A percentile compares a stretch with the other conserved stretches of the same genome.
phyloP scores from a whole-genome alignment of 2,797 vertebrate genomes.

The Alcedo quadribrachys region DNA sequence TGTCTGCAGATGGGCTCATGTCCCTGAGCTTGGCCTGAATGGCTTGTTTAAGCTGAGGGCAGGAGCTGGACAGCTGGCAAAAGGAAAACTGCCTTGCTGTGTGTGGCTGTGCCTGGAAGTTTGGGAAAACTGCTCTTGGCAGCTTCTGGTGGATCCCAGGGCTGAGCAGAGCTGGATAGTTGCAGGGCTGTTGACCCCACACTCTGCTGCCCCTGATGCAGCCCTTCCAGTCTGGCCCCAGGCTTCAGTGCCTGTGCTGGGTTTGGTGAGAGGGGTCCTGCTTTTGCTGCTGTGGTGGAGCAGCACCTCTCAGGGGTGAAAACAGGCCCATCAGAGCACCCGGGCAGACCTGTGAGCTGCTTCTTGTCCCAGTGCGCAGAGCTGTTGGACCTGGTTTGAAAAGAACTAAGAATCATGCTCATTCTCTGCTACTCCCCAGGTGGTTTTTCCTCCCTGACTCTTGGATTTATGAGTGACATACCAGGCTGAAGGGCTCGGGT shows the following conservation, averaged over 20 bases:
- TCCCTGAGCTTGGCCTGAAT: not conserved
- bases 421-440: not conserved
- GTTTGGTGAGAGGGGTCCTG: not conserved
- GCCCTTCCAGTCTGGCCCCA: not conserved
- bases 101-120: not conserved
- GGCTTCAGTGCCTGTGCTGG: accelerated
- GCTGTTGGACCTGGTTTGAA: not conserved
- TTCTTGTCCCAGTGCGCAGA: not conserved
- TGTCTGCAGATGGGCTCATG: not conserved
- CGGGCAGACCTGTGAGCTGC: accelerated
- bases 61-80: not conserved
- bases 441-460: not conserved
- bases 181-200: not conserved
- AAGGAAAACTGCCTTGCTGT: not conserved
- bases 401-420: not conserved
- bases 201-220: accelerated
- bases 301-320: not conserved
- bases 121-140: not conserved
- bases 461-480: not conserved
- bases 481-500: not conserved
- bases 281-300: accelerated
- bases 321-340: not conserved
- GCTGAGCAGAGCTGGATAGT: not conserved
- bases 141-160: not conserved
- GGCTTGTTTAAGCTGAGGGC: not conserved